phyloP scores from a whole-genome alignment of 2,797 vertebrate species.

The Gadopsis marmoratus region DNA sequence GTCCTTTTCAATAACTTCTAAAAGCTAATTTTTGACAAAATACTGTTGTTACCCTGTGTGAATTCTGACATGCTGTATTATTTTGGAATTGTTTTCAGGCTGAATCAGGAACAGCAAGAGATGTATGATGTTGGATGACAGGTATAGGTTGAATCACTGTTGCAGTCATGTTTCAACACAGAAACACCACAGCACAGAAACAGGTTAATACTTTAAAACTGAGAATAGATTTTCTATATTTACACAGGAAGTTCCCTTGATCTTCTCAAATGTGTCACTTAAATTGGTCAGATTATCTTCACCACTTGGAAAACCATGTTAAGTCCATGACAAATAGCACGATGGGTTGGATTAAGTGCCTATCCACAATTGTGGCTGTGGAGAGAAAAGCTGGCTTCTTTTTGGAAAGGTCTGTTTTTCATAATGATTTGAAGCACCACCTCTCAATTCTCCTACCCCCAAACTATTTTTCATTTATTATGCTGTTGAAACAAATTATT shows the following conservation, averaged over 20 bases:
- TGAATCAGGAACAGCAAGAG: background rate
- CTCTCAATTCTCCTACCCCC: background rate
- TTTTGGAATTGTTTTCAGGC: background rate
- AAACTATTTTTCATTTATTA: constrained; percentile 50
- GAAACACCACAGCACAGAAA: background rate
- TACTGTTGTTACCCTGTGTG: constrained; percentile 4
- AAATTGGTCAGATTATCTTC: constrained; percentile 24
- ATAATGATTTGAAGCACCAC: constrained; percentile 17
- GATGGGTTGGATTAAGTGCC: constrained; percentile 20
- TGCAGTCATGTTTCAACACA: constrained; percentile 3
- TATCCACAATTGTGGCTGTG: constrained; percentile 12
- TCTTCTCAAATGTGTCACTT: constrained; percentile 27
- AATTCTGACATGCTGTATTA: constrained; percentile 2
- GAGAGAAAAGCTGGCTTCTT: constrained; percentile 1
- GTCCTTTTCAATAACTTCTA: constrained; percentile 31
- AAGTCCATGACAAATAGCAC: constrained; percentile 43
- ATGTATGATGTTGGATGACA: constrained; percentile 13
- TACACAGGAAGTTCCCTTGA: constrained; percentile 15
- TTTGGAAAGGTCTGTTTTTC: constrained; percentile 29
- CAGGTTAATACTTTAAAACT: constrained; percentile 20
- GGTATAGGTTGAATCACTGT: background rate
- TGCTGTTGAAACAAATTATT: constrained; percentile 40
- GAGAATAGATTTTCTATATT: background rate
- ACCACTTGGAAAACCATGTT: constrained; percentile 12
- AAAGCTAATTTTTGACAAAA: constrained; percentile 14